A percentile compares a stretch with the other conserved stretches of the same genome.
Evolutionary conservation across 2,888 invertebrate genomes (phyloP).

Genomic region (Anticlea derivata): DNA sequence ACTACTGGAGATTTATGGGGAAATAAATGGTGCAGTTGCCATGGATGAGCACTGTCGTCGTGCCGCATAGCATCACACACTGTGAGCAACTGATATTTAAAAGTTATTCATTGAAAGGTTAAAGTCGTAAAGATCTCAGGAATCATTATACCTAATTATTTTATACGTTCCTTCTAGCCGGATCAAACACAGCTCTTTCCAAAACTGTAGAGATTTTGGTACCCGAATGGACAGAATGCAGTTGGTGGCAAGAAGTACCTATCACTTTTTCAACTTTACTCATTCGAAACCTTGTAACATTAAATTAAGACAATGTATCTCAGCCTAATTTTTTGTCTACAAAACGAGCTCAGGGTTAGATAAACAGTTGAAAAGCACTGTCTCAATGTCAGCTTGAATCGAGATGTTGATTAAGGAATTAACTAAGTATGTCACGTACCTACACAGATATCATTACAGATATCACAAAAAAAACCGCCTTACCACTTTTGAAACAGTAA

Average conservation of each 20-base stretch:
- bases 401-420: slow-evolving; percentile 59
- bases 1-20: slow-evolving; percentile 43
- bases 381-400: slow-evolving; percentile 52
- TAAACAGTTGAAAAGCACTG: slow-evolving; percentile 45
- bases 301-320: slow-evolving; percentile 8
- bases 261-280: slow-evolving; percentile 1
- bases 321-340: slow-evolving; percentile 9
- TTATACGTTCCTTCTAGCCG: too few relatives aligned
- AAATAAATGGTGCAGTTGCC: slow-evolving; percentile 27
- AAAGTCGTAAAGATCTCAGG: too few relatives aligned
- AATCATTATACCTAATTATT: too few relatives aligned
- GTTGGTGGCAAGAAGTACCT: not conserved
- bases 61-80: too few relatives aligned
- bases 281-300: slow-evolving; percentile 9
- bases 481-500: too few relatives aligned
- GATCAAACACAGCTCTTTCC: too few relatives aligned
- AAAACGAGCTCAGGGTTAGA: slow-evolving; percentile 58
- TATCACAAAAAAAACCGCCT: not conserved
- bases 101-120: too few relatives aligned
- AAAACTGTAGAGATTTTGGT: not conserved
- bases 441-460: not conserved
- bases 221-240: not conserved
- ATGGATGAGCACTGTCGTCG: too few relatives aligned
- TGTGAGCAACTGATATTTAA: too few relatives aligned
- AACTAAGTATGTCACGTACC: slow-evolving; percentile 49